phyloP scores from a whole-genome alignment of 2,113 vertebrate species.

The Gasterosteus aculeatus region DNA sequence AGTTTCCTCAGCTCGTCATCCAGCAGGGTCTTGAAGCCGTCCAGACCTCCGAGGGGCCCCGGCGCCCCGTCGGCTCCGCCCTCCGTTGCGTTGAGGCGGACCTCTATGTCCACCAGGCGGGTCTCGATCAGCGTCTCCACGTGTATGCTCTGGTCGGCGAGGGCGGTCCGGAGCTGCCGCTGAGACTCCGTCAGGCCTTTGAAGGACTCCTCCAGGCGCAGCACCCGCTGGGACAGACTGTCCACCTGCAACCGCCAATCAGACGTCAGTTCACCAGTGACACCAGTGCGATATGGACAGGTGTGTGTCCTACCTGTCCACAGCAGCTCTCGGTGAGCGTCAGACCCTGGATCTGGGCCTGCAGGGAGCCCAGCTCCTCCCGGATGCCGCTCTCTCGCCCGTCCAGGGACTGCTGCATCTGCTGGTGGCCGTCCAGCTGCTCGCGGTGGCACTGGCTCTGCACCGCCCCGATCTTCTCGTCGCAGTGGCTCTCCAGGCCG shows the following conservation, averaged over 20 bases:
- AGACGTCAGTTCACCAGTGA: neutral
- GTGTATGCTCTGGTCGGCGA: conserved; percentile 80
- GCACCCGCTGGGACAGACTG: conserved; percentile 85
- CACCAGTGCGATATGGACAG: too few relatives aligned
- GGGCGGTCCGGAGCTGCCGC: conserved; percentile 74
- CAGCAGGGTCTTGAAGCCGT: conserved; percentile 84
- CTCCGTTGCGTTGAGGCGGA: conserved; percentile 84
- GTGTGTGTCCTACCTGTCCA: conserved; percentile 73
- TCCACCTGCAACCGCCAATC: conserved; percentile 74
- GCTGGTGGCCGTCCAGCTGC: conserved; percentile 86
- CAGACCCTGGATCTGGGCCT: conserved; percentile 91
- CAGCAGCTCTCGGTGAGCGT: conserved; percentile 91
- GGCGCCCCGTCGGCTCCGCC: conserved; percentile 69
- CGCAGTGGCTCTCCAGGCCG: conserved; percentile 85
- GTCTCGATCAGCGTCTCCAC: conserved; percentile 84
- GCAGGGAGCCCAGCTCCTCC: conserved; percentile 89
- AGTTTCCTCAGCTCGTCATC: conserved; percentile 91
- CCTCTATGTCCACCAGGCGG: conserved; percentile 86
- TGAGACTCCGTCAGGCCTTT: conserved; percentile 89
- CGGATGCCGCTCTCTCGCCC: conserved; percentile 91
- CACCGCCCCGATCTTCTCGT: conserved; percentile 87
- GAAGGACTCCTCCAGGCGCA: conserved; percentile 88
- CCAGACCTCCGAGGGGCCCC: conserved; percentile 72
- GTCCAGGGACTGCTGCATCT: conserved; percentile 89
- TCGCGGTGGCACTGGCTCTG: conserved; percentile 88